phyloP scores from a whole-genome alignment of 2,113 vertebrate genomes.

The Arvicanthis niloticus region DNA sequence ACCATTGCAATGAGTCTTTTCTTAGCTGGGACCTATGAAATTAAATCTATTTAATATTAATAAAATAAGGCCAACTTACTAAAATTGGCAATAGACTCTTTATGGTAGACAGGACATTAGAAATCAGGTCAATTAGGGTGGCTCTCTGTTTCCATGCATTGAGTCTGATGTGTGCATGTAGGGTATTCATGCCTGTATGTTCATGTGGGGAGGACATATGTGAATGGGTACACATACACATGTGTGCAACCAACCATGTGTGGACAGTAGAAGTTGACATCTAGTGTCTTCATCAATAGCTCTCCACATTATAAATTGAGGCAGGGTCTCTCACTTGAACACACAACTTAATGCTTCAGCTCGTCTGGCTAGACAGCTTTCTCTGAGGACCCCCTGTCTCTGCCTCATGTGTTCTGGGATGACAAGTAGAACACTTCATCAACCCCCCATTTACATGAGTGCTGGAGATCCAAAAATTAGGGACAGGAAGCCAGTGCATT shows the following conservation, averaged over 20 bases:
- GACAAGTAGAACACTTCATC: too few relatives aligned
- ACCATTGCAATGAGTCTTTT: not conserved
- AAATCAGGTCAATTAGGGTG: not conserved
- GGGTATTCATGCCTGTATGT: not conserved
- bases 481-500: not conserved
- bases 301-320: not conserved
- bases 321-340: not conserved
- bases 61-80: conserved; percentile 59
- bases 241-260: not conserved
- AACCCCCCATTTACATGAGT: too few relatives aligned
- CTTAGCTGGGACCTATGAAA: not conserved
- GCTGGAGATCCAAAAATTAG: not conserved
- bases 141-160: not conserved
- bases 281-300: not conserved
- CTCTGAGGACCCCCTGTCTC: not conserved
- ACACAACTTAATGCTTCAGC: not conserved
- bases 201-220: not conserved
- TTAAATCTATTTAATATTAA: conserved; percentile 57
- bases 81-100: not conserved
- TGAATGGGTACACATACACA: not conserved
- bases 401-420: not conserved
- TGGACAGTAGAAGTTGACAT: not conserved
- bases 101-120: not conserved
- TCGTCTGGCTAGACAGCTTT: not conserved
- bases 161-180: not conserved